A percentile compares a stretch with the other conserved stretches of the same genome.
Conservation (phyloP, 2,113 vertebrate species). For the Vulpes lagopus region DNA sequence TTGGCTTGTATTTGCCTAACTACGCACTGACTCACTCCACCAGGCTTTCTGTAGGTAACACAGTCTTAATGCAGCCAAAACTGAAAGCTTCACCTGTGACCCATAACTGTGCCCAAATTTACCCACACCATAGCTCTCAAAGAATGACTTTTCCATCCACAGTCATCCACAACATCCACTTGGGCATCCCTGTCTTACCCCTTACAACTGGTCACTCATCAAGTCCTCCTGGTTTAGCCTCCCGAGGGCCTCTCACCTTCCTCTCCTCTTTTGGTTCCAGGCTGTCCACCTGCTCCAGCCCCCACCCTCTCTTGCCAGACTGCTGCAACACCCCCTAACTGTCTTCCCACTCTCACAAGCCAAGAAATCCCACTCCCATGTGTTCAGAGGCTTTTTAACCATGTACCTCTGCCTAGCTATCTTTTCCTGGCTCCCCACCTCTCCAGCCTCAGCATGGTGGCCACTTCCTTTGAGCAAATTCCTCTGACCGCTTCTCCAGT, state of each 20-base stretch:
- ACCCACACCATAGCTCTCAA: background rate
- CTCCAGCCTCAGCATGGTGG: background rate
- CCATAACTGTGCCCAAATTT: background rate
- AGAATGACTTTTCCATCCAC: background rate
- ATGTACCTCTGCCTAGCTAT: background rate
- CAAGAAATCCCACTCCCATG: fast-evolving
- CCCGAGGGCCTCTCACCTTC: background rate
- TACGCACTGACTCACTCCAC: background rate
- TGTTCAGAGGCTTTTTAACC: background rate
- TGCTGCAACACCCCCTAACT: too few species aligned
- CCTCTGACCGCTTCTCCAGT: background rate
- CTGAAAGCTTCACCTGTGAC: background rate
- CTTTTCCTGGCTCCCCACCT: background rate
- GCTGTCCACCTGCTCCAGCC: background rate
- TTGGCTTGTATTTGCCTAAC: background rate
- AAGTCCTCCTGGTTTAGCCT: background rate
- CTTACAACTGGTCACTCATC: background rate
- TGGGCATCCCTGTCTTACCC: background rate
- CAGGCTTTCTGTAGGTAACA: background rate
- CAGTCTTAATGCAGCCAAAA: background rate
- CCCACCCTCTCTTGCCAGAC: background rate
- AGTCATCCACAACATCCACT: background rate
- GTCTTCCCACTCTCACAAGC: background rate
- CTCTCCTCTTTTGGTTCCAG: background rate
- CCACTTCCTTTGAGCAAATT: background rate